phyloP scores from a whole-genome alignment of 2,888 invertebrate genomes.

The Drosophila yooni region DNA sequence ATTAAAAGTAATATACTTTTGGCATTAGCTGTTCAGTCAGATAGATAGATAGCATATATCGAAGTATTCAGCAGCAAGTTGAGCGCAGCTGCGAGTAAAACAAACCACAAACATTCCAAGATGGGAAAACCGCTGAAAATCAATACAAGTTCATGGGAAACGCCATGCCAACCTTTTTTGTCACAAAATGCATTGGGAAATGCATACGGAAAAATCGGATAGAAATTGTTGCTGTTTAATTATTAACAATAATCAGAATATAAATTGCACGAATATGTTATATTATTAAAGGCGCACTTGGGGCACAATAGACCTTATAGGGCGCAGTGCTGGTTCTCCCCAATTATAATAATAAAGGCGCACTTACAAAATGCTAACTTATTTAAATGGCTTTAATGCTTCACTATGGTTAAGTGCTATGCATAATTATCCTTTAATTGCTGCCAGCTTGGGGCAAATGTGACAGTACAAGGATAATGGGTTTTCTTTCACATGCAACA shows the following conservation, averaged over 20 bases:
- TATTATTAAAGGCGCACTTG: not conserved
- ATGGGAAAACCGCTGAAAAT: conserved; percentile 68
- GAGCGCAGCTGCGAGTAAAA: conserved; percentile 29
- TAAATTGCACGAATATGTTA: not conserved
- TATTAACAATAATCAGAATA: conserved; percentile 1
- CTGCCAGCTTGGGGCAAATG: conserved; percentile 26
- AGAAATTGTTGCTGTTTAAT: not conserved
- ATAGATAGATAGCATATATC: not conserved
- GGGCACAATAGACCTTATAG: too few species aligned
- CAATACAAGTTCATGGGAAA: conserved; percentile 76
- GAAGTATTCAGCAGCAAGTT: conserved; percentile 8
- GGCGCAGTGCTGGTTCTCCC: too few species aligned
- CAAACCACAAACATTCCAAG: conserved; percentile 33
- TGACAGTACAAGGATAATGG: conserved; percentile 4
- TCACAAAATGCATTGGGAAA: conserved; percentile 39
- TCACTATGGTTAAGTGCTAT: not conserved
- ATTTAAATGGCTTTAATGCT: not conserved
- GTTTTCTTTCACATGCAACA: conserved; percentile 23
- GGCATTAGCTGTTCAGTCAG: conserved; percentile 4
- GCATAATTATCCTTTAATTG: conserved; percentile 12
- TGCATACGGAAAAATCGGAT: conserved; percentile 17
- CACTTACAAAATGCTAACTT: not conserved
- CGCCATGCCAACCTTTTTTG: conserved; percentile 38
- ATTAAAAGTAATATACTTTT: conserved; percentile 40
- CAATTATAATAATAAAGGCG: not conserved